These are phyloP conservation scores for Pipa parva DNA, from an alignment of 2,113 vertebrate genomes.

Conservation along the genomic window DNA sequence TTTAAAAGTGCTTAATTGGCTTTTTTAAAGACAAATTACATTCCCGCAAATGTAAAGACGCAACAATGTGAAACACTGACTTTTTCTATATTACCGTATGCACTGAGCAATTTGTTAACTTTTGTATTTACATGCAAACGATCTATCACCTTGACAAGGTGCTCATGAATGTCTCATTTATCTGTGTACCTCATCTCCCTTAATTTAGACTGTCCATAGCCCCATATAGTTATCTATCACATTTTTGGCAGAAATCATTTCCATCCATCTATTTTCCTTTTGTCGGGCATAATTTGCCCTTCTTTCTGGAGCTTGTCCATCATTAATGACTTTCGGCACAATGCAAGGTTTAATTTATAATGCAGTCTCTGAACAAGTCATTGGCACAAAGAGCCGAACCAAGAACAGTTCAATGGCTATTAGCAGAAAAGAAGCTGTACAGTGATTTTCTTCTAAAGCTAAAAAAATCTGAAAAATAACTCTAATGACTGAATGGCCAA, in stretches of 20 bases:
- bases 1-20: too few species aligned
- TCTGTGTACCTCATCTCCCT: slow-evolving; percentile 29
- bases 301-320: slow-evolving; percentile 30
- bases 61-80: background rate
- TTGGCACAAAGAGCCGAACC: slow-evolving; percentile 18
- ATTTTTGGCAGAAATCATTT: slow-evolving; percentile 34
- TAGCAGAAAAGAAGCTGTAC: slow-evolving; percentile 8
- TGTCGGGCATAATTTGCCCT: slow-evolving; percentile 33
- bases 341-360: slow-evolving; percentile 24
- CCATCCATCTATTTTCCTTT: slow-evolving; percentile 36
- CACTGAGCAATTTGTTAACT: background rate
- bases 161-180: slow-evolving; percentile 29
- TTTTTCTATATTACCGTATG: background rate
- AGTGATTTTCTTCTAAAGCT: background rate
- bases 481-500: too few species aligned
- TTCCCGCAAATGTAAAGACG: background rate
- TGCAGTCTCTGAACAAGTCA: slow-evolving; percentile 16
- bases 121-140: slow-evolving; percentile 13
- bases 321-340: slow-evolving; percentile 18
- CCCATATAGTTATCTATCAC: slow-evolving; percentile 34
- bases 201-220: slow-evolving; percentile 32
- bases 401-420: slow-evolving; percentile 23
- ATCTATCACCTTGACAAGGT: slow-evolving; percentile 34
- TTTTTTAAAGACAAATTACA: too few species aligned
- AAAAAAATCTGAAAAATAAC: background rate